Evolutionary conservation across 1,140 invertebrate genomes (phyloP), one percentile per base, ranked within the genome.

Genomic region (Reticulitermes speratus): DNA sequence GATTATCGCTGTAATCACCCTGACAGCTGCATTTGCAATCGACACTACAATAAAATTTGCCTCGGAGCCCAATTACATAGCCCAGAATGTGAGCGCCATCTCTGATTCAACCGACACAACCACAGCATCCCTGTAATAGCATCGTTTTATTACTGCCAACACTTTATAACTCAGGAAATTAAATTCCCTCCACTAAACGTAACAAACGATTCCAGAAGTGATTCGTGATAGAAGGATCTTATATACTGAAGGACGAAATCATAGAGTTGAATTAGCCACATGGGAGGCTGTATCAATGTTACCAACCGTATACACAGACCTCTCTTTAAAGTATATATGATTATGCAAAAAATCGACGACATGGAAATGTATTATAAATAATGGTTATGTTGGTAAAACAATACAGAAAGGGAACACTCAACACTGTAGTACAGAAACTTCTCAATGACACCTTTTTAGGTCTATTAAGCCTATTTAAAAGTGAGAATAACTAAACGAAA

Each of bases 161-260:
- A 75, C 25, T n/a, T 75, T 75, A 75, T 75, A 25, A 75, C 65
- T 30, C 65, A 75, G 65, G 65, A 75, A 75, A 75, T 75, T 75
- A 75, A 75, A 75, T 75, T 75, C 65, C 65, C n/a, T 75, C 65
- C 65, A 75, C 65, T 30, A 75, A 2, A 30, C n/a, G n/a, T 75
- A 75, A 75, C 65, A 75, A 30, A 75, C 65, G 65, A 75, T 75
- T 75, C 65, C 65, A 7, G 65, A 75, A 8, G n/a, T 75, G 65
- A 5, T 75, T 5, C 65, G n/a, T 30, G 65, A 30, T 16, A 14
- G n/a, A 75, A 75, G 19, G 59, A 65, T 65, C 1, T 12, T 65
- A 12, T 12, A 65, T 19, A 25, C 21, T 65, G 59, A 1, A 65
- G 59, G 59, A n/a, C 19, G 16, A 1, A 25, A 65, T 65, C 59